Base-by-base conservation (phyloP, 1,140 invertebrate genomes). In the Hyles euphorbiae region DNA sequence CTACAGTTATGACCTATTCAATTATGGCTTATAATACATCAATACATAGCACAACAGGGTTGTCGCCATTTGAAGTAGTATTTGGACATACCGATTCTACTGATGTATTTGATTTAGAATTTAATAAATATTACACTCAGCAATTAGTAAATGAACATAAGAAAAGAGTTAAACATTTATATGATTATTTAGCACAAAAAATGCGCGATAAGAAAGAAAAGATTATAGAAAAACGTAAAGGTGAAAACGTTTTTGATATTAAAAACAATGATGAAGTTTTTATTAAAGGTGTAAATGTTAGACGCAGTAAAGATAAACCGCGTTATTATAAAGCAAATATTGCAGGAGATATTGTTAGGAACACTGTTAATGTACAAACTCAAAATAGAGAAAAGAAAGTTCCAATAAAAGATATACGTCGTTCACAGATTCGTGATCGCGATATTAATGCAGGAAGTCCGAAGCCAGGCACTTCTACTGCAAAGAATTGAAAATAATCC, bases 331-430 rank as follows among this genome's bases (percentile, higher is more conserved):
- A 68, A 48, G 61, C 59, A 9, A 7, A 46, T 52, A 56, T 68
- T 10, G 43, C 40, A 10, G 60, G 47, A 8, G 47, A 53, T 7
- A 40, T 53, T 34, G 4, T 22, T 36, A 58, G 59, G 22, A 65
- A 65, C 12, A 34, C 56, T 7, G 56, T 61, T 4, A 44, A 55
- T 1, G 47, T 65, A 46, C 44, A 44, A 48, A 11, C 82, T 90
- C 61, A 78, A 81, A 70, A 47, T 64, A 51, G 81, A 76, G 32
- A 75, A 22, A 59, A 33, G 48, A 53, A 80, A 85, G 62, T 59
- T 9, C 56, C 34, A 71, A 77, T 56, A 43, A 74, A 63, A 53
- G 47, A 63, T n/a, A 61, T 61, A 47, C 54, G 60, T 32, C 48
- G 11, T 50, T 33, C 48, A 32, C 48, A 50, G 48, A 22, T 50